Evolutionary conservation across 37 sponge, comb jelly and placozoan genomes (phyloP), one percentile per base, ranked within the genome.

Genomic region (Cladorhizidae sp.): DNA sequence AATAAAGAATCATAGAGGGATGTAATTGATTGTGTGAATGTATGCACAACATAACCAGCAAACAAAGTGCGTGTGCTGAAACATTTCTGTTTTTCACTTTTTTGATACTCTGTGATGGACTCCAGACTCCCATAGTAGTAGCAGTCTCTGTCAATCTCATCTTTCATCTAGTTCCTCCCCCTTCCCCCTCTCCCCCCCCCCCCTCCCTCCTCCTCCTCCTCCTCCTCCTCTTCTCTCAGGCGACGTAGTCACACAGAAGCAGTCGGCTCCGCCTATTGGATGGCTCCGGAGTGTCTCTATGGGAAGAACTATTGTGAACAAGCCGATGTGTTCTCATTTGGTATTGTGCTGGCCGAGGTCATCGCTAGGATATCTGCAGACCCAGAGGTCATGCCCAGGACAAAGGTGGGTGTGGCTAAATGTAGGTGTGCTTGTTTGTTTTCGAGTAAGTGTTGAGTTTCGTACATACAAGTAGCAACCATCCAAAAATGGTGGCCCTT

Each of bases 241-340:
- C 70, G 78, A 7, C 72, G 68, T 54, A 82, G 71, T 31, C 84
- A 92, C 87, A 92, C 80, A 26, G 92, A 92, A 26, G 77, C 86
- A 64, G 95, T 94, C 3, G 97, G 97, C 0, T 89, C 95, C 38
- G 87, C 97, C 7, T 97, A 94, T 65, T 97, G 92, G 93, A 94
- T 94, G 92, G 89, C 95, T 0, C 97, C 97, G 25, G 97, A 97
- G 78, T 92, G 94, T 54, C 76, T 92, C 32, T 77, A 77, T 35
- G 97, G 94, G 18, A 87, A 87, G 73, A 62, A 69, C 26, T 94
- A 94, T 64, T 83, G 88, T 76, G 94, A 94, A 56, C 79, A 90
- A 77, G 97, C 97, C 22, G 97, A 96, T 74, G 92, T 96, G 21
- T 96, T 96, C 76, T 94, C 95, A 31, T 96, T 70, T 70, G 97